Percentiles rank a stretch among this genome's conserved stretches.
Evolutionary conservation across 1,140 invertebrate genomes (phyloP).

Genomic region (Drosophila kikkawai): DNA sequence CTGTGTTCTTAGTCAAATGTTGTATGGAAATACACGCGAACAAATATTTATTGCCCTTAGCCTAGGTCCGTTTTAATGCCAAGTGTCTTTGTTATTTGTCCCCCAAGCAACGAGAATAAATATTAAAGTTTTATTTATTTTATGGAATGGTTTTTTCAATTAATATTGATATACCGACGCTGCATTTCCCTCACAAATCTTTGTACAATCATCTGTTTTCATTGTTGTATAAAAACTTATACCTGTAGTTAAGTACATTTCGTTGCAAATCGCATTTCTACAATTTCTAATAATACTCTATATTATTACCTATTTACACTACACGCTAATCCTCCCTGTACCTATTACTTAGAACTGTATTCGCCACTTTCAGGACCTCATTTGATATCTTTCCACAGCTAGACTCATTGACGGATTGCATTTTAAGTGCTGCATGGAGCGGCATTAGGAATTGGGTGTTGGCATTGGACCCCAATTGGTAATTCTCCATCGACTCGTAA

Average conservation of each 20-base stretch:
- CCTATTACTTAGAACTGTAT: slow-evolving; percentile 38
- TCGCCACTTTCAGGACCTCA: slow-evolving; percentile 75
- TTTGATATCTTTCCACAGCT: slow-evolving; percentile 86
- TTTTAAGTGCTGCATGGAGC: slow-evolving; percentile 85
- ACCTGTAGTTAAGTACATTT: slow-evolving; percentile 14
- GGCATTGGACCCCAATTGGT: slow-evolving; percentile 85
- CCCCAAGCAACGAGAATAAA: slow-evolving; percentile 23
- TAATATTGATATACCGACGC: too few species aligned
- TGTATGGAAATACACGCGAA: slow-evolving; percentile 28
- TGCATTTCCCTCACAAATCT: background rate
- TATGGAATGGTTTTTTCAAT: background rate
- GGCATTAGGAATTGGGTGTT: slow-evolving; percentile 86
- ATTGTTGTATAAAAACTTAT: slow-evolving; percentile 16
- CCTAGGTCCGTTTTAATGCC: slow-evolving; percentile 25
- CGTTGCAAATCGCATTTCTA: slow-evolving; percentile 3
- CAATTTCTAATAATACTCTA: slow-evolving; percentile 23
- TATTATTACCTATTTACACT: background rate
- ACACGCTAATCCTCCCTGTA: slow-evolving; percentile 22
- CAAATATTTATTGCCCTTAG: slow-evolving; percentile 42
- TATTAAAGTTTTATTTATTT: slow-evolving; percentile 24
- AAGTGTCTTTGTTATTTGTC: slow-evolving; percentile 35
- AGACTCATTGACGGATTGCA: slow-evolving; percentile 82
- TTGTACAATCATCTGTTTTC: slow-evolving; percentile 16
- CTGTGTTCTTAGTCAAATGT: slow-evolving; percentile 76
- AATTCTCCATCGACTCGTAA: slow-evolving; percentile 89